Base-by-base conservation (phyloP, 2,888 invertebrate species). In the Dichetophora obliterata region DNA sequence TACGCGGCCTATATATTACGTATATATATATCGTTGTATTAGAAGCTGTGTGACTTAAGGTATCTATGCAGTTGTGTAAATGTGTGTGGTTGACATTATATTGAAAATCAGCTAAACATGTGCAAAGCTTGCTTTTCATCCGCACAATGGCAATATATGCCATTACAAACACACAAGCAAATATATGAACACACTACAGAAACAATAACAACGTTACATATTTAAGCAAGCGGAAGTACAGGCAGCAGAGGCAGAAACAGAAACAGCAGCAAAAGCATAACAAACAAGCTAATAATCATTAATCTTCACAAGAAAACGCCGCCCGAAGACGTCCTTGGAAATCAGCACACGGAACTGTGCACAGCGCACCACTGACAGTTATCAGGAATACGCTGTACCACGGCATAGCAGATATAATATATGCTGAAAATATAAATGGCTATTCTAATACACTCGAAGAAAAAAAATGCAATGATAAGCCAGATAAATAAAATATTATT, bases 211-310 rank as follows among this genome's bases (percentile, higher is more conserved):
- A 14, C 3, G 43, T 11, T 43, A 43, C 43, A 59, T 27, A 59
- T 14, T 59, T 27, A 14, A 24, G 22, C 59, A 27, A 27, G 59
- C 24, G 57, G 24, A 54, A 27, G 27, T 5, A 66, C 24, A 24
- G 9, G 52, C 22, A 54, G 50, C 19, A 68, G 16, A 11, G 71
- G 11, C 24, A 16, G 43, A 43, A 43, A 43, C 50, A 27, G 27
- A 22, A 68, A 59, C 59, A 16, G 22, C 43, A 31, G 57, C 52
- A 27, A 9, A 22, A 68, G 50, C 27, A 27, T 48, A 68, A 71
- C 34, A 19, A 74, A 80, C 78, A 81, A 80, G 80, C 82, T 82
- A 81, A 82, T 81, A 81, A 81, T 81, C 80, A 82, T 82, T 82
- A 82, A 82, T 82, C 82, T 82, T 82, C 78, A 73, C 61, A 24